Conservation (phyloP, 2,113 vertebrate species). For the Platanista minor region DNA sequence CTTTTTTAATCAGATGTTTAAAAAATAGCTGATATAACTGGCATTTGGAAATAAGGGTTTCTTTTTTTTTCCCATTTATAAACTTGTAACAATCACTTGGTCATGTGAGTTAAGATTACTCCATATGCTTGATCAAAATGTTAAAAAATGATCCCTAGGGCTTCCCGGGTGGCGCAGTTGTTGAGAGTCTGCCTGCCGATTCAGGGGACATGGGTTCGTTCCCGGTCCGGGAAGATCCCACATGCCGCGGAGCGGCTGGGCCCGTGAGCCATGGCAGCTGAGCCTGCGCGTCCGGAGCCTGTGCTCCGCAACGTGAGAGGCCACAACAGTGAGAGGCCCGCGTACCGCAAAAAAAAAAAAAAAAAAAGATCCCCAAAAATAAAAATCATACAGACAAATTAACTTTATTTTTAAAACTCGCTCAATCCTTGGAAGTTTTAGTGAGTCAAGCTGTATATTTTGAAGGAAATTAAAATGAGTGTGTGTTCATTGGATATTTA, state of each 20-base stretch:
- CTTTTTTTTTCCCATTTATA: not conserved
- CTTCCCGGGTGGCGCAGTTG: no score
- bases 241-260: no score
- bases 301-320: no score
- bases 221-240: no score
- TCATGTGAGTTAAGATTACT: not conserved
- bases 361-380: not conserved
- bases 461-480: not conserved
- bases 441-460: not conserved
- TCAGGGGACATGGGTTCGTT: no score
- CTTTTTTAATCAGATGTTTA: not conserved
- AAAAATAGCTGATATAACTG: not conserved
- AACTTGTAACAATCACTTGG: conserved; percentile 1
- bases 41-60: not conserved
- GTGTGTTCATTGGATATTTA: not conserved
- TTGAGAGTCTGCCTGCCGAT: no score
- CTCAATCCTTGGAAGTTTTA: not conserved
- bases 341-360: no score
- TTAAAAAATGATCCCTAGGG: not conserved
- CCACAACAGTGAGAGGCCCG: no score
- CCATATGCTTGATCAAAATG: conserved; percentile 12
- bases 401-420: not conserved
- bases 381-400: not conserved
- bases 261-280: no score
- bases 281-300: no score